Evolutionary conservation across 1,140 invertebrate species (phyloP).

Genomic region (Trichoplusia ni): DNA sequence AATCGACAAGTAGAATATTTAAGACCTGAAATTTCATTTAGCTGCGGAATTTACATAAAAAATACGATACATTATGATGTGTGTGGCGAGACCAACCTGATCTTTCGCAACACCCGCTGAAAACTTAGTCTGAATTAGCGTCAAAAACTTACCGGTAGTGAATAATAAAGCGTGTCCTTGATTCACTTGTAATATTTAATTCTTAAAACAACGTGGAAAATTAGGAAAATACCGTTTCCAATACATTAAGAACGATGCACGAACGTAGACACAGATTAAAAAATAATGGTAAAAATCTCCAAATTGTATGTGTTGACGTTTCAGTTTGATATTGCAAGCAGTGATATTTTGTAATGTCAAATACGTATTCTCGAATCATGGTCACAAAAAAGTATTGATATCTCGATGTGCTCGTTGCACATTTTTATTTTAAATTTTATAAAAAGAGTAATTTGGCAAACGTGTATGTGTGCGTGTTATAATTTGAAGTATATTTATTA

Average conservation of each 20-base stretch:
- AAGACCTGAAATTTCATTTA: background rate
- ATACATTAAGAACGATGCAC: background rate
- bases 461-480: too few relatives aligned
- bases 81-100: constrained; percentile 30
- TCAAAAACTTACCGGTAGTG: constrained; percentile 23
- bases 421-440: too few relatives aligned
- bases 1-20: background rate
- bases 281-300: background rate
- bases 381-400: too few relatives aligned
- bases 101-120: background rate
- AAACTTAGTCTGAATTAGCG: background rate
- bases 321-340: background rate
- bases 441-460: too few relatives aligned
- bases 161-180: background rate
- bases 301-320: constrained; percentile 7
- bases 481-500: too few relatives aligned
- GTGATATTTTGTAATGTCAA: background rate
- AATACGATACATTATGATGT: constrained; percentile 1
- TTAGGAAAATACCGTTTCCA: constrained; percentile 19
- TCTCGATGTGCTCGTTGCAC: too few relatives aligned
- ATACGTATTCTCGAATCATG: too few relatives aligned
- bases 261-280: constrained; percentile 18
- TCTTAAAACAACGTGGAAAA: constrained; percentile 15
- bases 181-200: background rate
- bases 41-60: constrained; percentile 2